phyloP scores from a whole-genome alignment of 2,113 vertebrate genomes.

The Callospermophilus lateralis region DNA sequence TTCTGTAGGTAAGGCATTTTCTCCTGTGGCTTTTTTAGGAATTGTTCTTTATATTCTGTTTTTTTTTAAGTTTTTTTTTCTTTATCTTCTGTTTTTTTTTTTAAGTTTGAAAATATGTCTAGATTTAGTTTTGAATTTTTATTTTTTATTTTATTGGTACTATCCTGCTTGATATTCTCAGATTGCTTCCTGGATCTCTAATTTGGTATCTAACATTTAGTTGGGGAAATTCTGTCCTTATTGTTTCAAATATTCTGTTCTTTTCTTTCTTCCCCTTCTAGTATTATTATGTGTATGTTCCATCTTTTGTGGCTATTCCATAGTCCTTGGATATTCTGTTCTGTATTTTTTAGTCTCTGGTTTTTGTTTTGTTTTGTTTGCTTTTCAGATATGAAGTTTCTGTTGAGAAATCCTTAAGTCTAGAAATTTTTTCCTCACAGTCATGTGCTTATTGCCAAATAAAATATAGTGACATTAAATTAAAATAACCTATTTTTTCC shows the following conservation, averaged over 20 bases:
- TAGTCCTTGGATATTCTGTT: not conserved
- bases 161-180: not conserved
- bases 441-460: not conserved
- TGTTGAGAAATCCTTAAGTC: not conserved
- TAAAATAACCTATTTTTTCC: constrained; percentile 49
- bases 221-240: not conserved
- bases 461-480: not conserved
- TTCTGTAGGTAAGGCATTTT: not conserved
- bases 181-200: not conserved
- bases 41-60: not conserved
- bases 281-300: not conserved
- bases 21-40: not conserved
- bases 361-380: not conserved
- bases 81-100: not conserved
- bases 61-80: no score
- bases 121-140: not conserved
- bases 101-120: not conserved
- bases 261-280: not conserved
- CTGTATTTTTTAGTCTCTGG: not conserved
- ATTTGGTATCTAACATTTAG: not conserved
- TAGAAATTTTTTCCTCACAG: not conserved
- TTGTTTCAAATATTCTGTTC: not conserved
- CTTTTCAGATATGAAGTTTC: not conserved
- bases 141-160: not conserved
- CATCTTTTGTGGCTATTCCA: not conserved